Base-by-base conservation (phyloP, 2,113 vertebrate genomes). In the Galbula dea region DNA sequence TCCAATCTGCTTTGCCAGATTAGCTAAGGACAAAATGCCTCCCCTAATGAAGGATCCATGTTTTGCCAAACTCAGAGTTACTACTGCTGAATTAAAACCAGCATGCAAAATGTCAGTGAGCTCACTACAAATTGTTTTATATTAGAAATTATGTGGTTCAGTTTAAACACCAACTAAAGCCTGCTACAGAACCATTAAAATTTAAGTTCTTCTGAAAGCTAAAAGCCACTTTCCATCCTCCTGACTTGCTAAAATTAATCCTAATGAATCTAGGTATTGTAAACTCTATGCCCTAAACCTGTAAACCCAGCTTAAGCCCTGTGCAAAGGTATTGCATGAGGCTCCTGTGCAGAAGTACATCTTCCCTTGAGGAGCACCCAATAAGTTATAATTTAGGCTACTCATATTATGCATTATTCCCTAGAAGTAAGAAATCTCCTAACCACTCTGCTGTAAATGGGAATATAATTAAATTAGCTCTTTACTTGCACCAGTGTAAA, bases 11-110 rank as follows among this genome's bases (percentile, higher is more conserved):
- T 77, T 96, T 83, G 4, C 17, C 63, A 58, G 81, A 55, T 65
- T 89, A 87, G 29, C 39, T 77, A 62, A 88, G 85, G 88, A 83
- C 27, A 78, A 92, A 86, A 86, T 84, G 16, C 30, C 27, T 94
- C 54, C 54, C 94, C 15, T 82, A 75, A 61, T 72, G 68, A 94
- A 58, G 69, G 52, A 86, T 82, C 27, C 39, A 18, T 54, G 58
- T 61, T 59, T 71, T 92, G 54, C 58, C 39, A 77, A 81, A 79
- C 23, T 83, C n/a, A 66, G 77, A 93, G 39, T 80, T 86, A 67
- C 75, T 86, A 73, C 54, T 80, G 34, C 14, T 81, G 32, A 75
- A 65, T 72, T 65, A 79, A 94, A 93, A 69, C 9, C 15, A 48
- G 62, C 37, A 91, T 36, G 39, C 57, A 66, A 82, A 85, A 69